Percentiles rank a stretch among this genome's conserved stretches.
These are phyloP conservation scores for Meloidogyne chitwoodi DNA, from an alignment of 1,140 invertebrate species.

Conservation along the genomic window DNA sequence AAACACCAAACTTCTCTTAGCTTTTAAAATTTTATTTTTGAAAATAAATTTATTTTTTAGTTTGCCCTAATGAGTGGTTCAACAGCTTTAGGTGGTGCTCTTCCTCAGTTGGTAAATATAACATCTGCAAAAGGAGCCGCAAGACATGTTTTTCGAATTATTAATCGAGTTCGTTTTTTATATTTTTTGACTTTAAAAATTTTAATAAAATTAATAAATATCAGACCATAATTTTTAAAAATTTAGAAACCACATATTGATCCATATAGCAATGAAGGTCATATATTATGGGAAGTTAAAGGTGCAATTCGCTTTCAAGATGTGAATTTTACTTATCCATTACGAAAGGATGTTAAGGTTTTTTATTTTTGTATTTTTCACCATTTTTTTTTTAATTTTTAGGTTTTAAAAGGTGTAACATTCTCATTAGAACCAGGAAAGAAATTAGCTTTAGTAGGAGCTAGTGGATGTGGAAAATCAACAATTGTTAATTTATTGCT, in stretches of 20 bases:
- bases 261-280: constrained; percentile 58
- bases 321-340: constrained; percentile 63
- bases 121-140: constrained; percentile 50
- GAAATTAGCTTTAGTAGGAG: constrained; percentile 79
- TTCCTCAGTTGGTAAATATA: constrained; percentile 47
- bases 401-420: constrained; percentile 77
- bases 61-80: constrained; percentile 45
- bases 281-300: constrained; percentile 41
- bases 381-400: background rate
- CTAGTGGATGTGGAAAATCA: constrained; percentile 62
- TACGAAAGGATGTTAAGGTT: constrained; percentile 60
- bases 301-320: constrained; percentile 62
- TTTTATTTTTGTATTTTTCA: constrained; percentile 30
- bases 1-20: no score
- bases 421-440: constrained; percentile 80
- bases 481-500: constrained; percentile 62
- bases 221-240: no score
- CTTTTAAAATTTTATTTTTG: no score
- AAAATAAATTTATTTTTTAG: background rate
- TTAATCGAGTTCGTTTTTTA: constrained; percentile 39
- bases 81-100: constrained; percentile 49
- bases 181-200: no score
- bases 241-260: constrained; percentile 62
- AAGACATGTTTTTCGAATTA: constrained; percentile 40
- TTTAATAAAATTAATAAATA: no score